Base-by-base conservation (phyloP, 1,140 invertebrate genomes). In the Tetraneura akinire region DNA sequence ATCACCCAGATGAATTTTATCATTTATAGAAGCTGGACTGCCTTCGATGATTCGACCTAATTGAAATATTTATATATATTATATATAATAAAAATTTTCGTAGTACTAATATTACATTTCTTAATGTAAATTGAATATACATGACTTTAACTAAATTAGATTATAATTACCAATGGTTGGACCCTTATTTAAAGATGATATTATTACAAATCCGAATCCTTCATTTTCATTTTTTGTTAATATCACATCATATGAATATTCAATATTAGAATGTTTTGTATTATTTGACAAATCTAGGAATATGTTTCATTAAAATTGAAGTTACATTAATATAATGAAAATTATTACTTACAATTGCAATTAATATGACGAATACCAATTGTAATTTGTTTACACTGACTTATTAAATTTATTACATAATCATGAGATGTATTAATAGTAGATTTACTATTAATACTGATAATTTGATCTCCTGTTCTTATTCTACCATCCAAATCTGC, bases 181-280 rank as follows among this genome's bases (percentile, higher is more conserved):
- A 47, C 95, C 94, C 88, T 94, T 95, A 82, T 96, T 96, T 1
- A 96, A 93, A 14, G 96, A 98, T 0, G 97, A 98, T 83, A 99
- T 98, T 74, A 99, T 98, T 26, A 99, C 96, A 87, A 99, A 99
- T 23, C 97, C 98, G 87, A 99, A 99, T 13, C 97, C 97, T 87
- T 99, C 97, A 80, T 92, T 94, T 83, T 98, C 96, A 85, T 92
- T 91, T 74, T 97, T 89, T 53, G 91, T 93, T 0, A 99, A 93
- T 13, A 93, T 92, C 14, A 97, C 93, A 84, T 97, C 94, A 83
- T 96, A 96, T 0, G 89, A 88, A 80, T 87, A 86, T 42, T 82
- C 82, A 32, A 91, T 89, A 85, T 89, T 90, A 60, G 60, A 8
- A 76, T 60, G 51, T n/a, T 88, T 87, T 16, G 85, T 23, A 60